Evolutionary conservation across 1,140 invertebrate species (phyloP), one percentile per base, ranked within the genome.

Genomic region (Copidosoma floridanum): DNA sequence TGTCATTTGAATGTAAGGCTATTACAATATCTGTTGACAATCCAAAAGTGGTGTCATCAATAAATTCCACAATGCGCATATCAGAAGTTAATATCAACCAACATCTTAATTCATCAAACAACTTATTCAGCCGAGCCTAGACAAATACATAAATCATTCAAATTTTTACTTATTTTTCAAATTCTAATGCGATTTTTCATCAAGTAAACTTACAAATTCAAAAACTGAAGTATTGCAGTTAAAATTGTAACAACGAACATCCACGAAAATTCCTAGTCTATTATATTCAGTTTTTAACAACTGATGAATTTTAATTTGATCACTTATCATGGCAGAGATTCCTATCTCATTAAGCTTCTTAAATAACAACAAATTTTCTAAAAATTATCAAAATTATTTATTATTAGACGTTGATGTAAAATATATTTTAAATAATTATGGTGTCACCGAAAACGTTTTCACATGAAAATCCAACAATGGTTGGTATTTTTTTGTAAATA

Each of bases 191-290:
- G 6, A 18, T 27, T 50, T 32, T 29, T n/a, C 23, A 50, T 32
- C 12, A 41, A 6, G 4, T 41, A n/a, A 18, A 11, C n/a, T 41
- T n/a, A n/a, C 5, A 41, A 18, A 41, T n/a, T 41, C 12, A 8
- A 5, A 41, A 18, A 8, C 5, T 18, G 18, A 41, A 6, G 16
- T 47, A 8, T 47, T 47, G n/a, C n/a, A n/a, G n/a, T n/a, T n/a
- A n/a, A n/a, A n/a, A n/a, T n/a, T n/a, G n/a, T 41, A 43, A 41
- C 52, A 61, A 6, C 27, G 59, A 26, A 24, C 8, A 24, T 61
- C 59, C n/a, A 61, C n/a, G 35, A 61, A 61, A 37, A 61, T 24
- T 41, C 59, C 59, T 18, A 61, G 5, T 32, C 24, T 61, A 5
- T 7, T 32, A 14, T 48, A 38, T 32, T 11, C 27, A 29, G 51